phyloP scores from a whole-genome alignment of 2,113 vertebrate genomes.

The Monopterus albus region DNA sequence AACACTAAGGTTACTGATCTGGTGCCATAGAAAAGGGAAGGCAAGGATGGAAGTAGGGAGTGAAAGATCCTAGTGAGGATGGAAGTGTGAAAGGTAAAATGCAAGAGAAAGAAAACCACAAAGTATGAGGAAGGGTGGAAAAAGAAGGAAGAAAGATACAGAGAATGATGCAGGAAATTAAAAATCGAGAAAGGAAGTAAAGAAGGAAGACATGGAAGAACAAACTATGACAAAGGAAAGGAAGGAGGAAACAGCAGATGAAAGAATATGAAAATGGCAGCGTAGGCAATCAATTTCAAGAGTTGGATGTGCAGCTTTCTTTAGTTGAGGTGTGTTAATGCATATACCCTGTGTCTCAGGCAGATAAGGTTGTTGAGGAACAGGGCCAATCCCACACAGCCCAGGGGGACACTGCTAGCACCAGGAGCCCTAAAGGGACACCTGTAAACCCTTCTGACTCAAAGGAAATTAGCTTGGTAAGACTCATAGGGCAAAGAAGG shows the following conservation, averaged over 20 bases:
- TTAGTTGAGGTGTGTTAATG: conserved; percentile 39
- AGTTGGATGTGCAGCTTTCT: neutral
- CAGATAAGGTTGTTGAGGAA: conserved; percentile 51
- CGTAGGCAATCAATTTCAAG: conserved; percentile 7
- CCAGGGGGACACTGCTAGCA: conserved; percentile 35
- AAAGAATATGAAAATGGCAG: neutral
- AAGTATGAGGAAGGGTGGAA: neutral
- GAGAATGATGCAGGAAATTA: neutral
- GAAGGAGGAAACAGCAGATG: neutral
- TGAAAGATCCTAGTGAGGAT: neutral
- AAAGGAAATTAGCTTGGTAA: conserved; percentile 57
- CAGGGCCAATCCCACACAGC: conserved; percentile 10
- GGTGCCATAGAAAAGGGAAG: too few relatives aligned
- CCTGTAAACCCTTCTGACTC: conserved; percentile 55
- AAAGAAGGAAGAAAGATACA: neutral
- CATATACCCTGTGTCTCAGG: conserved; percentile 20
- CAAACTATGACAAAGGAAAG: neutral
- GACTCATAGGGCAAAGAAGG: conserved; percentile 40
- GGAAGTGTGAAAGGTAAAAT: neutral
- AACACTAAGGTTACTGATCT: too few relatives aligned
- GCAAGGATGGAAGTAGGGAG: neutral
- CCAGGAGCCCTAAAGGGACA: conserved; percentile 50
- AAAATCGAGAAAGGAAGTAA: neutral
- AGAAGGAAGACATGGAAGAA: neutral
- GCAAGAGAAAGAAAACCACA: neutral